Evolutionary conservation across 37 sponge, comb jelly and placozoan species (phyloP).

Genomic region (Spongilla lacustris): DNA sequence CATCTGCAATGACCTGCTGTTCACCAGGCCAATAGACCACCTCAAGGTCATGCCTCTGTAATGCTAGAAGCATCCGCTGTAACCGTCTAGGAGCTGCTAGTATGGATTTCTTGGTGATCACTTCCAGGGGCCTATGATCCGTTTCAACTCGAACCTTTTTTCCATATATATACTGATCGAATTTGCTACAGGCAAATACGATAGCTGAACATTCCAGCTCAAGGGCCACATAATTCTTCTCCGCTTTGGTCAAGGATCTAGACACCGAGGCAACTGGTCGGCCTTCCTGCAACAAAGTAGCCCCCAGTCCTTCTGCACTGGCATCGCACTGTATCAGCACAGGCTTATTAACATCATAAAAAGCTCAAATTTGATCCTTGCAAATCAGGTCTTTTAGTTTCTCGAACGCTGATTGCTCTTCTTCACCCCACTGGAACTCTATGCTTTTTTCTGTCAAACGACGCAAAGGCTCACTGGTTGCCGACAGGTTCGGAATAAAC

Average conservation of each 20-base stretch:
- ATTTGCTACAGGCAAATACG: constrained; percentile 24
- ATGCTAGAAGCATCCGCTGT: constrained; percentile 35
- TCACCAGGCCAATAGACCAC: constrained; percentile 12
- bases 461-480: neutral
- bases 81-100: constrained; percentile 38
- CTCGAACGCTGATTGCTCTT: no score
- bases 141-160: constrained; percentile 23
- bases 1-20: constrained; percentile 15
- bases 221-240: constrained; percentile 22
- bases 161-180: constrained; percentile 43
- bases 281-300: constrained; percentile 22
- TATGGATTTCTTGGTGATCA: constrained; percentile 22
- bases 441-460: no score
- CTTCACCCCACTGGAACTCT: no score
- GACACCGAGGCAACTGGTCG: constrained; percentile 34
- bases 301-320: constrained; percentile 38
- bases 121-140: constrained; percentile 45
- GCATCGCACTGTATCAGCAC: constrained; percentile 17
- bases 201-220: constrained; percentile 21
- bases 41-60: constrained; percentile 24
- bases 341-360: constrained; percentile 3
- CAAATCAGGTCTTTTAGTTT: neutral
- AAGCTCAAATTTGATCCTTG: constrained; percentile 1
- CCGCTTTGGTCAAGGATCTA: constrained; percentile 18
- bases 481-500: constrained; percentile 20